Conservation (phyloP, 2,113 vertebrate genomes). For the Gavialis gangeticus region DNA sequence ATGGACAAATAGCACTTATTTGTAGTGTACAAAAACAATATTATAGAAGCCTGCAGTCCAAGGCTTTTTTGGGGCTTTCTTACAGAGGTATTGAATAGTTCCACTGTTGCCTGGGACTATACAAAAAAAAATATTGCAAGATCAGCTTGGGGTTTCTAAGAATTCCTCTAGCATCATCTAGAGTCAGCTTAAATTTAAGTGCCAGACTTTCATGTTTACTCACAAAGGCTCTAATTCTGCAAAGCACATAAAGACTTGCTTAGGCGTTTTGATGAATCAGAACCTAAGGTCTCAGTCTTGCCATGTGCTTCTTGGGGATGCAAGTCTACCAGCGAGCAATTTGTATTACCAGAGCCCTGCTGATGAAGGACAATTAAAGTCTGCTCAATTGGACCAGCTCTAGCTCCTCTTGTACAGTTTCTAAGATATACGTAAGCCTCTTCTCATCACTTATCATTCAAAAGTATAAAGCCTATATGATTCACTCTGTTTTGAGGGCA, state of each 20-base stretch:
- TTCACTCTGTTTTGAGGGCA: neutral
- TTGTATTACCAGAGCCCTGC: conserved; percentile 1
- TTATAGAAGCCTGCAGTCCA: neutral
- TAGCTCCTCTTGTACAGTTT: conserved; percentile 10
- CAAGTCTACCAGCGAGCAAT: neutral
- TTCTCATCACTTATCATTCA: neutral
- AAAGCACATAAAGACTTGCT: fast-evolving
- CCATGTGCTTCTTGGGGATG: neutral
- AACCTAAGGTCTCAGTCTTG: neutral
- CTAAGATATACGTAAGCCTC: neutral
- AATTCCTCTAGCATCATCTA: neutral
- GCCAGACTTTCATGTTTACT: neutral
- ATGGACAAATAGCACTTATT: conserved; percentile 5
- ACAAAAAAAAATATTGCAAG: neutral
- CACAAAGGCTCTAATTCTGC: neutral
- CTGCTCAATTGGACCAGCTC: conserved; percentile 1
- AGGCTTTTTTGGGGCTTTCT: neutral
- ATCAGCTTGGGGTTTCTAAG: neutral
- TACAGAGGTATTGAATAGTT: neutral
- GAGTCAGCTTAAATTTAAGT: conserved; percentile 6
- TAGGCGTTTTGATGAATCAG: conserved; percentile 17
- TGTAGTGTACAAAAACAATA: neutral
- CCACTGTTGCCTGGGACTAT: neutral
- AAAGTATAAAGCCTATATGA: neutral
- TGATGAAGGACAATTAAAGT: conserved; percentile 14